These are phyloP conservation scores for Cosmia pyralina DNA, from an alignment of 2,888 invertebrate genomes.

Conservation along the genomic window DNA sequence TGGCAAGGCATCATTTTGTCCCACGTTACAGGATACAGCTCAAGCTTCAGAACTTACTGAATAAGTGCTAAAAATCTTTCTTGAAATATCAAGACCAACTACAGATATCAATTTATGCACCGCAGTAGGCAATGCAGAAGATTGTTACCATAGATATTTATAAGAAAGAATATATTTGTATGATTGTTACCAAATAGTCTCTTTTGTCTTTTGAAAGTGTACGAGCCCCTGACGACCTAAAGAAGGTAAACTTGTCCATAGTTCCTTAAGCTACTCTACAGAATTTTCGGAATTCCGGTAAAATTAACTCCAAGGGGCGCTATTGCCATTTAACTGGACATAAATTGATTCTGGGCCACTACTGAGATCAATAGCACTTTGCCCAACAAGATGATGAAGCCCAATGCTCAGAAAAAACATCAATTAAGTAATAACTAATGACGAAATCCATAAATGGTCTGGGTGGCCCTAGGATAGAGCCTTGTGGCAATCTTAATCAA, in stretches of 20 bases:
- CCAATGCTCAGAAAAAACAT: background rate
- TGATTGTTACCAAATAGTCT: background rate
- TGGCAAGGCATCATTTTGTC: background rate
- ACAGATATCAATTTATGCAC: background rate
- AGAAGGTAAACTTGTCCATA: background rate
- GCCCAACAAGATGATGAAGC: background rate
- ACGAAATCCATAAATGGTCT: no score
- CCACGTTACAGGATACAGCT: background rate
- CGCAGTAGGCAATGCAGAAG: background rate
- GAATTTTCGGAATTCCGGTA: background rate
- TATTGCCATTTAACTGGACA: background rate
- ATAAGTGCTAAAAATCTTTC: no score
- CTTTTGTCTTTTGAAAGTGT: background rate
- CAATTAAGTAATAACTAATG: background rate
- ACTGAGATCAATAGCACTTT: background rate
- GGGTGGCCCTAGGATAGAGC: constrained; percentile 3
- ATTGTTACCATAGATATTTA: background rate
- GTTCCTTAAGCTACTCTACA: background rate
- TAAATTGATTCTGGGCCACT: background rate
- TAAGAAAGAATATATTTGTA: no score
- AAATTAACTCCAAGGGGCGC: background rate
- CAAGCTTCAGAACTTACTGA: background rate
- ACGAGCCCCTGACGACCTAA: background rate
- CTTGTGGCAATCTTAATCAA: constrained; percentile 2
- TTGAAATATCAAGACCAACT: background rate